A percentile compares a stretch with the other conserved stretches of the same genome.
Evolutionary conservation across 2,797 vertebrate genomes (phyloP).

Genomic region (Calcarius lapponicus): DNA sequence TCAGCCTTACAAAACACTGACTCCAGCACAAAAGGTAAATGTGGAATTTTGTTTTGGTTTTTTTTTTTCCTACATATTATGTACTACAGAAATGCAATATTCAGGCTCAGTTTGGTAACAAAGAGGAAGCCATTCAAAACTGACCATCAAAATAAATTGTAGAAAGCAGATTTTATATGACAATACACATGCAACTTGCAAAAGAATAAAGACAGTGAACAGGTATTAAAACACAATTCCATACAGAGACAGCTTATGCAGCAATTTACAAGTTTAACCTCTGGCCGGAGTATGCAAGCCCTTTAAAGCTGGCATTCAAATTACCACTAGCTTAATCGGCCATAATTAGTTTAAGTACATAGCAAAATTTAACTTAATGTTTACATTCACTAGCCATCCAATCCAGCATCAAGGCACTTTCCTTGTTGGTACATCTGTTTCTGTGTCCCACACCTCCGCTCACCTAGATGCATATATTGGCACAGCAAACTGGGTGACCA

Average conservation of each 20-base stretch:
- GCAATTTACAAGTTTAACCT: slow-evolving; percentile 38
- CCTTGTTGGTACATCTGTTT: neutral
- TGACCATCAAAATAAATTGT: neutral
- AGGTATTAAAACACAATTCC: slow-evolving; percentile 37
- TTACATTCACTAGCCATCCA: slow-evolving; percentile 51
- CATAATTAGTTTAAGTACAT: neutral
- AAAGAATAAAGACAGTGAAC: slow-evolving; percentile 33
- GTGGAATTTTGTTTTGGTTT: neutral
- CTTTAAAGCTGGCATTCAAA: slow-evolving; percentile 50
- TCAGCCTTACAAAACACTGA: neutral
- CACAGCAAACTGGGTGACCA: neutral
- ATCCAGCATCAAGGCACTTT: slow-evolving; percentile 59
- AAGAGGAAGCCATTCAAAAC: neutral
- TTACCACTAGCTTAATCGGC: slow-evolving; percentile 22
- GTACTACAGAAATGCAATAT: slow-evolving; percentile 5
- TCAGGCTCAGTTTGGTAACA: neutral
- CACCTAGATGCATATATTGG: neutral
- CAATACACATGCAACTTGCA: slow-evolving; percentile 57
- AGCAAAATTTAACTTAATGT: slow-evolving; percentile 7
- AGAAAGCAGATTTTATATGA: slow-evolving; percentile 52
- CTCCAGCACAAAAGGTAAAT: neutral
- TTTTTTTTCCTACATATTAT: neutral
- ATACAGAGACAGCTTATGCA: slow-evolving; percentile 35
- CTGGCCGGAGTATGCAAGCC: neutral
- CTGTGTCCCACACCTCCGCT: neutral